Conservation (phyloP, 1,140 invertebrate genomes). For the Ceratitis capitata region DNA sequence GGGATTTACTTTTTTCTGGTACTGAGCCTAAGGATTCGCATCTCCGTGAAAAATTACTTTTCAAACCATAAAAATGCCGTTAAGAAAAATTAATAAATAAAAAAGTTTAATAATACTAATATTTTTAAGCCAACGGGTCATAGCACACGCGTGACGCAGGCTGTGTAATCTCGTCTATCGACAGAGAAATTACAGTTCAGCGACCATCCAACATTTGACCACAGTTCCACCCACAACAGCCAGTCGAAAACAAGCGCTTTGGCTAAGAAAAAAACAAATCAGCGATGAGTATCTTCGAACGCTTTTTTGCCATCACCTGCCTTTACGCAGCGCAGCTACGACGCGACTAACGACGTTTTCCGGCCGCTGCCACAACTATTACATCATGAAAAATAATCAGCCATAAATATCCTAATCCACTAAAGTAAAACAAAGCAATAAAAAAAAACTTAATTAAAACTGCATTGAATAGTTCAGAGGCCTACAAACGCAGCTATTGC, state of each 20-base stretch:
- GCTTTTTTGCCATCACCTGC: background rate
- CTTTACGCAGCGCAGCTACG: background rate
- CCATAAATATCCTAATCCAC: conserved; percentile 22
- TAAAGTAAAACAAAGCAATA: background rate
- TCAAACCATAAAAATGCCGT: too few relatives aligned
- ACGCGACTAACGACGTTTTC: background rate
- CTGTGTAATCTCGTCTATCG: background rate
- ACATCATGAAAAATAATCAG: conserved; percentile 41
- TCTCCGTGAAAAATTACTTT: too few relatives aligned
- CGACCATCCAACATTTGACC: background rate
- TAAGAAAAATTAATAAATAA: too few relatives aligned
- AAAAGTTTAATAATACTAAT: too few relatives aligned
- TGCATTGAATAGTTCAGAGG: background rate
- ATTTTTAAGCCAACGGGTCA: too few relatives aligned
- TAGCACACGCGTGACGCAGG: background rate
- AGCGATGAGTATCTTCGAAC: background rate
- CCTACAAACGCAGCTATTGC: background rate
- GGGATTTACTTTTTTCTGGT: too few relatives aligned
- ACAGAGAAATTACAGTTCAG: background rate
- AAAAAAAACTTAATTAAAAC: conserved; percentile 7
- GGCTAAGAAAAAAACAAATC: background rate
- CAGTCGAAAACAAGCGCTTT: background rate
- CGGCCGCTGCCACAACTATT: conserved; percentile 3
- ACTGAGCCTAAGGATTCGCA: too few relatives aligned
- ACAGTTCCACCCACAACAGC: background rate